Evolutionary conservation across 2,797 vertebrate genomes (phyloP), one percentile per base, ranked within the genome.

Genomic region (Sebastes taczanowskii): DNA sequence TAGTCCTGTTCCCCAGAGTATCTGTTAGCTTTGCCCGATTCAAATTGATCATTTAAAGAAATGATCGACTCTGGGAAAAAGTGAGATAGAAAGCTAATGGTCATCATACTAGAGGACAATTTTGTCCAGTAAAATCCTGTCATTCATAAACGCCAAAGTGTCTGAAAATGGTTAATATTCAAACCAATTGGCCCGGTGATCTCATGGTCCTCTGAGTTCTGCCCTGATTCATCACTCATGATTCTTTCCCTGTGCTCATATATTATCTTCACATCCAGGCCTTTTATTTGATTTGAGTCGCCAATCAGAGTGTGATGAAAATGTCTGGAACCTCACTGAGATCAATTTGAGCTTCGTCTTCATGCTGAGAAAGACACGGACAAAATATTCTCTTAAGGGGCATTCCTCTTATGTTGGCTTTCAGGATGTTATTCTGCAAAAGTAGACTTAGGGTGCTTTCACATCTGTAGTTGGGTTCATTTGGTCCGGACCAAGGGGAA

Each of bases 211-310:
- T 27, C 2, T 38, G 66, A 71, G 46, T 63, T 55, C 74, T 64
- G 70, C 67, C 20, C 74, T 74, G 63, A 85, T 87, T 84, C 71
- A 81, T 53, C 72, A 62, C 60, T 89, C 68, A 29, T 58, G 67
- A 90, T 78, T 86, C 75, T 42, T 34, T 30, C 69, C 63, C 38
- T 66, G 79, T 16, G 53, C 82, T 85, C 72, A 53, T 30, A 20
- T 68, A 81, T 90, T 80, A 88, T 71, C 42, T 88, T 77, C 83
- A 91, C 53, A 87, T 89, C 32, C 55, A 79, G 62, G 49, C 25
- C n/a, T 76, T 82, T 88, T 71, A 83, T 88, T 82, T 91, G 81
- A 88, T 92, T 90, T 88, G 88, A 85, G 70, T 61, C 38, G 32
- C 80, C 59, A 82, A 81, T 86, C 86, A 87, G 84, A 80, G 71